These are phyloP conservation scores for Macaria liturata DNA, from an alignment of 2,888 invertebrate genomes.

Conservation along the genomic window DNA sequence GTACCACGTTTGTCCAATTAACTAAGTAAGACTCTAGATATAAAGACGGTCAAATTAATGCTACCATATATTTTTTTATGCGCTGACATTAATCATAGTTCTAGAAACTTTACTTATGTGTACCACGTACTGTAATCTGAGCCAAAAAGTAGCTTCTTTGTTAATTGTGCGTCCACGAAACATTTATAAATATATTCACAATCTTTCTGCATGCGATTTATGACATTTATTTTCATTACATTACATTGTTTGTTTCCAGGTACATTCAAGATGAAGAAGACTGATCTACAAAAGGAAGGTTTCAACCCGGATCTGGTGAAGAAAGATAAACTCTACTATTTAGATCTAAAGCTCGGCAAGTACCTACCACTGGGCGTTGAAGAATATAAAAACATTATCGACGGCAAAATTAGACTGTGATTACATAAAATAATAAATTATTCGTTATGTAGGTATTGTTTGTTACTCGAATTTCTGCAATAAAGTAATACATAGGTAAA, in stretches of 20 bases:
- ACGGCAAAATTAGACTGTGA: conserved; percentile 89
- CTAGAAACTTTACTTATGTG: too few species aligned
- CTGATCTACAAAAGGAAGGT: conserved; percentile 94
- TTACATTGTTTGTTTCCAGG: conserved; percentile 86
- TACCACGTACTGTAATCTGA: too few species aligned
- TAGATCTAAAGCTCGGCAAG: conserved; percentile 85
- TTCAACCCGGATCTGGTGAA: conserved; percentile 88
- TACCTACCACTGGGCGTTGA: conserved; percentile 89
- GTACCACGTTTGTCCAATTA: too few species aligned
- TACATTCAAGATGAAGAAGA: conserved; percentile 98
- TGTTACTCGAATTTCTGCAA: conserved; percentile 6
- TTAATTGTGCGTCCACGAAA: too few species aligned
- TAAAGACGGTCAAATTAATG: too few species aligned
- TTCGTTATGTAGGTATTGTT: conserved; percentile 2
- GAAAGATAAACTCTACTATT: conserved; percentile 91
- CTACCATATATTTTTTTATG: too few species aligned
- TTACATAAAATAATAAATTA: conserved; percentile 20
- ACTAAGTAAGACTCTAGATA: too few species aligned
- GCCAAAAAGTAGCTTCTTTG: too few species aligned
- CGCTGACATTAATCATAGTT: too few species aligned
- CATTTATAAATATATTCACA: too few species aligned
- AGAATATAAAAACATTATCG: conserved; percentile 88
- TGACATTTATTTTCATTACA: conserved; percentile 11
- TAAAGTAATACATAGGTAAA: too few species aligned
- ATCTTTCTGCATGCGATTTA: too few species aligned